Evolutionary conservation across 2,888 invertebrate genomes (phyloP), one percentile per base, ranked within the genome.

Genomic region (Clitarchus hookeri): DNA sequence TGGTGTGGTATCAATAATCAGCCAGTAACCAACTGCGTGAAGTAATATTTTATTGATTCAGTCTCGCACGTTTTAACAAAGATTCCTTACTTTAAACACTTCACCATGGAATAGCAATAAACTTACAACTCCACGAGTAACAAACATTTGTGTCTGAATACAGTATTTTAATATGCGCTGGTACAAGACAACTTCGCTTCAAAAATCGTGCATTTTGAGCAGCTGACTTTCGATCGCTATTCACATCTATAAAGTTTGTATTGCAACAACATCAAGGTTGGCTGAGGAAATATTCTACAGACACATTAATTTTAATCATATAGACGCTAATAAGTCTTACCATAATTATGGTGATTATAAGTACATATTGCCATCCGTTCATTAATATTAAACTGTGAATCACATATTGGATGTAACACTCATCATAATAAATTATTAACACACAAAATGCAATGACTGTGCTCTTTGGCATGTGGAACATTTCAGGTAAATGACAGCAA

Each of bases 41-140:
- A 65, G 65, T 65, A 65, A 65, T 65, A 65, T 65, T 65, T 65
- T 65, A 65, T 65, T 65, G 65, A 65, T 65, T 65, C 65, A n/a
- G 65, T 65, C 65, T 11, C 65, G 16, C 65, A 65, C 65, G 16
- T 65, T 65, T 65, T 65, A n/a, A 65, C 65, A 65, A 19, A 19
- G n/a, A 6, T 65, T 65, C 65, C 65, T 8, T n/a, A n/a, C 8
- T 53, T 12, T 53, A 19, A 53, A 53, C 13, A 53, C 53, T 0
- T 65, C 65, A 65, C 19, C 65, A n/a, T 65, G n/a, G n/a, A n/a
- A 6, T 65, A 65, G 0, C 19, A 65, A 19, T 11, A 3, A 65
- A 9, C 8, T 23, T 9, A 65, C 23, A 8, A 65, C 8, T 8
- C 65, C n/a, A 16, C 16, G 11, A 65, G 8, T n/a, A 23, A 65